Conservation (phyloP, 2,797 vertebrate species). For the Kryptopterus vitreolus region DNA sequence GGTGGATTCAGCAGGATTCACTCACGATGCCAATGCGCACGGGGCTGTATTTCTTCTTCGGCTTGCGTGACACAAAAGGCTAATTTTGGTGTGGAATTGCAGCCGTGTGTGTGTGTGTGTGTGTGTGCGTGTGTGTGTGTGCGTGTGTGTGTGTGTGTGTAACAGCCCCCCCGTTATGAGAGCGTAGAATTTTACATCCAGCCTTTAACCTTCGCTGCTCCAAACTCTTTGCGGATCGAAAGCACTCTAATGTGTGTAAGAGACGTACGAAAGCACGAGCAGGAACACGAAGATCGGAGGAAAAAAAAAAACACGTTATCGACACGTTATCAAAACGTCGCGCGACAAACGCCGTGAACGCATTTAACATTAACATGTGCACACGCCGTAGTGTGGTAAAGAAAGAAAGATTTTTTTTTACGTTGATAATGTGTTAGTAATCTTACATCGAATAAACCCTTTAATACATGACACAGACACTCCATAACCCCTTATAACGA, state of each 20-base stretch:
- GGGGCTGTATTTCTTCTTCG: not conserved
- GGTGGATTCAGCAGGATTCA: no score
- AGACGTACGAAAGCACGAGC: not conserved
- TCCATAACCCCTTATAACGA: no score
- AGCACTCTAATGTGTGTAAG: not conserved
- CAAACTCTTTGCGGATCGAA: not conserved
- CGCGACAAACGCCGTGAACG: not conserved
- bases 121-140: no score
- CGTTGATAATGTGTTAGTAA: no score
- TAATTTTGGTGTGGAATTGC: not conserved
- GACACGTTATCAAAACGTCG: not conserved
- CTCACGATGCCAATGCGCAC: no score
- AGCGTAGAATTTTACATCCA: not conserved
- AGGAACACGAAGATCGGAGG: not conserved
- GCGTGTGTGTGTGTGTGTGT: no score
- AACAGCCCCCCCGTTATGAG: not conserved
- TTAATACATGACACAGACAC: no score
- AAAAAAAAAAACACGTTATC: not conserved
- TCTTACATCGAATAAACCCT: no score
- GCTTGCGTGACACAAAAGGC: not conserved
- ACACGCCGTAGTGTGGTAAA: no score
- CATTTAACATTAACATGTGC: no score
- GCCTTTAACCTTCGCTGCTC: not conserved
- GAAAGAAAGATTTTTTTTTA: no score
- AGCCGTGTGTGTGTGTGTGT: no score